These are phyloP conservation scores for Corydoras maculifer DNA, from an alignment of 2,113 vertebrate genomes.

Conservation along the genomic window DNA sequence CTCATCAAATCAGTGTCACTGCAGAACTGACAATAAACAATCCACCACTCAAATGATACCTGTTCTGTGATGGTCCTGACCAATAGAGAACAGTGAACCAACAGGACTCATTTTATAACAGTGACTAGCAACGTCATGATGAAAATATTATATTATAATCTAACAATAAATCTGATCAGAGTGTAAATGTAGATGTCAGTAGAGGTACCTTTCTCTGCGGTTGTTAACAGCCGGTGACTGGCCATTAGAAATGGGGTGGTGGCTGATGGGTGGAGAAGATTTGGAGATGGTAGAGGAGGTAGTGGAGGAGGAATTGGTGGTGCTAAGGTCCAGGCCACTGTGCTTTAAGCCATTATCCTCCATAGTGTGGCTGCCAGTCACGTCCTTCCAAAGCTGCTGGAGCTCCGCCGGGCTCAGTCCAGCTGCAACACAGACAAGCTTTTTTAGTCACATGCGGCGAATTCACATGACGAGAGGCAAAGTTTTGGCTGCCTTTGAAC, in stretches of 20 bases:
- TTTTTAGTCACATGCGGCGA: not conserved
- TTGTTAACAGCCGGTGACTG: conserved; percentile 92
- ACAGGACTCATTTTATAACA: no score
- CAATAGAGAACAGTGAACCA: no score
- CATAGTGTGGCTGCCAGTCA: conserved; percentile 84
- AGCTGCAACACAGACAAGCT: conserved; percentile 57
- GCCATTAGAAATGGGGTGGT: conserved; percentile 95
- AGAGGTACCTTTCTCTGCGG: conserved; percentile 87
- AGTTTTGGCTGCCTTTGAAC: no score
- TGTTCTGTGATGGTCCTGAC: no score
- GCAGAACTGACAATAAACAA: no score
- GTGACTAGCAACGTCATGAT: no score
- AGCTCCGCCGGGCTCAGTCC: conserved; percentile 97
- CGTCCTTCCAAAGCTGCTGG: conserved; percentile 98
- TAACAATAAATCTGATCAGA: no score
- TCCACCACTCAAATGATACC: no score
- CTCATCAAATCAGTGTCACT: no score
- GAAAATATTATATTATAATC: no score
- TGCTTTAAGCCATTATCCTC: conserved; percentile 86
- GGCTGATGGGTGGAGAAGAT: conserved; percentile 94
- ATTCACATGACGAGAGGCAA: not conserved
- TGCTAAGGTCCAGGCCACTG: conserved; percentile 92
- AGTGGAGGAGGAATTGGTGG: conserved; percentile 94
- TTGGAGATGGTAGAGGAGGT: conserved; percentile 97
- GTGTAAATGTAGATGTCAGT: not conserved